phyloP scores from a whole-genome alignment of 2,888 invertebrate species.

The Schizotus pectinicornis region DNA sequence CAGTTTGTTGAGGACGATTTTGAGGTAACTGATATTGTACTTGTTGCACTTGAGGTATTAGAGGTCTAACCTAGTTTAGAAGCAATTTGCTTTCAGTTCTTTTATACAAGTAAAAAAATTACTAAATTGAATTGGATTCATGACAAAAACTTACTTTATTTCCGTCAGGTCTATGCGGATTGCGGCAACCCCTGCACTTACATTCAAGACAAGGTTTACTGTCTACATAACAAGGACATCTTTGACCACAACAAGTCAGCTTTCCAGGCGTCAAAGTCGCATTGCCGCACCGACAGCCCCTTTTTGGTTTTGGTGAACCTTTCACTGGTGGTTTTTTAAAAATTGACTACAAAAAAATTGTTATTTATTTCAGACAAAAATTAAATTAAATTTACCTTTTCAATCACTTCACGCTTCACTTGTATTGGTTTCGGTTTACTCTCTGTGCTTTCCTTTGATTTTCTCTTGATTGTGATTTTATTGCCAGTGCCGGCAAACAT shows the following conservation, averaged over 20 bases:
- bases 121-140: conserved; percentile 4
- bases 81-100: conserved; percentile 29
- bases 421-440: conserved; percentile 52
- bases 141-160: conserved; percentile 66
- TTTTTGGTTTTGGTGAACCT: conserved; percentile 62
- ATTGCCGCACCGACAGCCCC: conserved; percentile 90
- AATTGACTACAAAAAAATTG: conserved; percentile 50
- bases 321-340: conserved; percentile 61
- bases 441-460: conserved; percentile 64
- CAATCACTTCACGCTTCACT: conserved; percentile 31
- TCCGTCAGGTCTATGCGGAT: conserved; percentile 85
- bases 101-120: conserved; percentile 26
- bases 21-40: conserved; percentile 43
- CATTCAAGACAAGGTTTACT: conserved; percentile 89
- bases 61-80: conserved; percentile 48
- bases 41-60: conserved; percentile 47
- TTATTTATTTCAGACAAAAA: neutral
- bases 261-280: conserved; percentile 89
- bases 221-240: conserved; percentile 93
- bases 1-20: conserved; percentile 26
- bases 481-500: conserved; percentile 81
- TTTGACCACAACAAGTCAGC: conserved; percentile 90
- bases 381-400: conserved; percentile 20
- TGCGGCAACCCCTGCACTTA: conserved; percentile 90
- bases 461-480: conserved; percentile 83